Conservation (phyloP, 1,140 invertebrate genomes). For the Cardiocondyla obscurior region DNA sequence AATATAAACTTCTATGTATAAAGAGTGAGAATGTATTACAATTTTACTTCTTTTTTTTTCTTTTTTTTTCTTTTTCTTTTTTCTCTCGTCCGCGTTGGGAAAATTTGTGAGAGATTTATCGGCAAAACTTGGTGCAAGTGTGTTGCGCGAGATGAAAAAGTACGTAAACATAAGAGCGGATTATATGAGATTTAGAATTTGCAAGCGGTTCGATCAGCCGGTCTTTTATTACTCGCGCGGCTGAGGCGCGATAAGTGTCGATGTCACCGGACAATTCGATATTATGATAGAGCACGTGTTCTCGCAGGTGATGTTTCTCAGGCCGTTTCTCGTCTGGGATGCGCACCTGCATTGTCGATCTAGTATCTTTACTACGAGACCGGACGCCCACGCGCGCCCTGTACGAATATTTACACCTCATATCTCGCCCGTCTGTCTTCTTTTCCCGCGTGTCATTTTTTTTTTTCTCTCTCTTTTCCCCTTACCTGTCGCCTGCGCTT, state of each 20-base stretch:
- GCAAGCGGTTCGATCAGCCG: not conserved
- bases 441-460: not conserved
- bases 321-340: not conserved
- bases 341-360: constrained; percentile 10
- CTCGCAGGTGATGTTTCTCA: not conserved
- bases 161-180: constrained; percentile 10
- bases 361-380: not conserved
- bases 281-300: constrained; percentile 12
- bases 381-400: not conserved
- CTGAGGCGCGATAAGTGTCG: not conserved
- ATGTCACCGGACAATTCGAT: constrained; percentile 11
- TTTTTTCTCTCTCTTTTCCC: too few species aligned
- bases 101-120: not conserved
- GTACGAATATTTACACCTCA: constrained; percentile 26
- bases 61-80: not conserved
- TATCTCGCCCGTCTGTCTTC: not conserved
- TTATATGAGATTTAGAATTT: not conserved
- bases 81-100: not conserved
- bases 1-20: not conserved
- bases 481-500: not conserved
- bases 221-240: not conserved
- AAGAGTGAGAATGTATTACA: not conserved
- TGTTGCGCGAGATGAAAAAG: not conserved
- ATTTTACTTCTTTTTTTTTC: not conserved
- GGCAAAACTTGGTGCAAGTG: not conserved